Conservation (phyloP, 1,140 invertebrate genomes). For the Meteorus sp. region DNA sequence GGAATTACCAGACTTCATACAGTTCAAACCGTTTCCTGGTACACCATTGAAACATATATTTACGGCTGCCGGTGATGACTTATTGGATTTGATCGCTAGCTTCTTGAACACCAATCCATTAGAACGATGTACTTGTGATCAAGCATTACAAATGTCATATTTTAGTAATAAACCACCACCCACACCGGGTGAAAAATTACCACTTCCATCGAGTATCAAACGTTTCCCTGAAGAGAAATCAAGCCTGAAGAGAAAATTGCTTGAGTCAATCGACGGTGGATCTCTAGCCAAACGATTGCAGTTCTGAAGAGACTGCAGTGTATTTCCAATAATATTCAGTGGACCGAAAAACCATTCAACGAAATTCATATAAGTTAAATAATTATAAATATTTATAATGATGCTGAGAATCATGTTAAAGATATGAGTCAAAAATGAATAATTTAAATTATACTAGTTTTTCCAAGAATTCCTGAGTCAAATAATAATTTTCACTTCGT, state of each 20-base stretch:
- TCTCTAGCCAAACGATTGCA: slow-evolving; percentile 68
- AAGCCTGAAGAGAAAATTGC: slow-evolving; percentile 74
- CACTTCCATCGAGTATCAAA: slow-evolving; percentile 71
- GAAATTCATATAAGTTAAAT: no score
- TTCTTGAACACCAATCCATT: slow-evolving; percentile 85
- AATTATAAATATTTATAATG: slow-evolving; percentile 7
- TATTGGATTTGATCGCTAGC: slow-evolving; percentile 81
- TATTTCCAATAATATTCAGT: no score
- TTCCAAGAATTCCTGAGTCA: no score
- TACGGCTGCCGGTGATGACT: slow-evolving; percentile 91
- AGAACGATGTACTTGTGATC: slow-evolving; percentile 78
- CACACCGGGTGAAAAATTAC: slow-evolving; percentile 77
- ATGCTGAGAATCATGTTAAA: no score
- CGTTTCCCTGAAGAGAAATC: slow-evolving; percentile 65
- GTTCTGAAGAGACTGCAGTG: slow-evolving; percentile 52
- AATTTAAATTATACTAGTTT: no score
- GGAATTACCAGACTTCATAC: slow-evolving; percentile 87
- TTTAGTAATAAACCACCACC: slow-evolving; percentile 91
- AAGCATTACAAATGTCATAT: slow-evolving; percentile 81
- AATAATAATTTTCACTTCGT: no score
- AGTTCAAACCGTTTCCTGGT: slow-evolving; percentile 85
- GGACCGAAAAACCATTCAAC: no score
- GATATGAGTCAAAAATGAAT: no score
- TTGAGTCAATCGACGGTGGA: slow-evolving; percentile 71
- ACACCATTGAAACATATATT: slow-evolving; percentile 91